Percentiles rank a stretch among this genome's conserved stretches.
Evolutionary conservation across 1,140 invertebrate genomes (phyloP).

Genomic region (Drosophila bipectinata): DNA sequence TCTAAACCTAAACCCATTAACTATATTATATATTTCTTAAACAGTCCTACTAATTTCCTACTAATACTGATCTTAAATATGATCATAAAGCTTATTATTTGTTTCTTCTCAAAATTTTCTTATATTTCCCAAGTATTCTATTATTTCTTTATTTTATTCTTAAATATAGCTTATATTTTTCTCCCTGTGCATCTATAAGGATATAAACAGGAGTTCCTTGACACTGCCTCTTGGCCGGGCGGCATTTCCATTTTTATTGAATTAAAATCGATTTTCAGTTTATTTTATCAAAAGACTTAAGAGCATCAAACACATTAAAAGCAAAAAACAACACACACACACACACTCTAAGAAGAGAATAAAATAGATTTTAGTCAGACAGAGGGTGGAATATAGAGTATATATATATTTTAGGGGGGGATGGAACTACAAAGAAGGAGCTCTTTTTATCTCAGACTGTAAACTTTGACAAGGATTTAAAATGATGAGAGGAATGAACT

Average conservation of each 20-base stretch:
- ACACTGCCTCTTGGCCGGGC: conserved; percentile 13
- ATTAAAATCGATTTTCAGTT: conserved; percentile 65
- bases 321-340: conserved; percentile 46
- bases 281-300: conserved; percentile 65
- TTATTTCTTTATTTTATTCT: neutral
- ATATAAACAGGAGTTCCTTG: neutral
- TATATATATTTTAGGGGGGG: neutral
- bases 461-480: neutral
- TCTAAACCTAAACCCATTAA: too few species aligned
- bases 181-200: conserved; percentile 5
- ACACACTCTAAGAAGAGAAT: conserved; percentile 4
- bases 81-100: too few species aligned
- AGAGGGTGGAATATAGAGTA: neutral
- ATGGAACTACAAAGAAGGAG: neutral
- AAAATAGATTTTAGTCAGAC: neutral
- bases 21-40: too few species aligned
- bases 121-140: too few species aligned
- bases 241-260: conserved; percentile 62
- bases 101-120: too few species aligned
- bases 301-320: conserved; percentile 63
- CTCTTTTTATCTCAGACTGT: too few species aligned
- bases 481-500: neutral
- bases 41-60: too few species aligned
- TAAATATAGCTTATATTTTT: neutral
- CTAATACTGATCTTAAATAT: too few species aligned